Evolutionary conservation across 1,140 invertebrate species (phyloP).

Genomic region (Medauroidea extradentata): DNA sequence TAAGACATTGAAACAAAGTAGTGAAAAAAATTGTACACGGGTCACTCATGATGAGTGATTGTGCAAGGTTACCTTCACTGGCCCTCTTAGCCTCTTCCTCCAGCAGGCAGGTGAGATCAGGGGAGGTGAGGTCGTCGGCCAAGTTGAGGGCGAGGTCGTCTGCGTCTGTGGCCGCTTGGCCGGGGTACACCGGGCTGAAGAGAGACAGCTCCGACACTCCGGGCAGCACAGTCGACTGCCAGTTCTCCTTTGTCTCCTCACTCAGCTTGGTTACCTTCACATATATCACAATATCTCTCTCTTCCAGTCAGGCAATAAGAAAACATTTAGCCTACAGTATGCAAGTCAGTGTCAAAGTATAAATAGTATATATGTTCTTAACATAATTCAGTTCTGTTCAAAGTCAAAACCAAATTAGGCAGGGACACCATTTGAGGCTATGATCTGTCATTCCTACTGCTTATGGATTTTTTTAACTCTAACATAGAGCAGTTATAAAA

Average conservation of each 20-base stretch:
- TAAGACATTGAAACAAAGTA: too few species aligned
- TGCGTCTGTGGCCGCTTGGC: slow-evolving; percentile 24
- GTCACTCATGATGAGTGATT: too few species aligned
- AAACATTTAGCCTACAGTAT: background rate
- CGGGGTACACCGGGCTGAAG: slow-evolving; percentile 19
- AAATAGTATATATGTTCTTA: background rate
- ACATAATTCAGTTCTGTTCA: too few species aligned
- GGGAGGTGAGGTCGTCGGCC: slow-evolving; percentile 36
- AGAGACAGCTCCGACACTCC: slow-evolving; percentile 19
- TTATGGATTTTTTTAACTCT: too few species aligned
- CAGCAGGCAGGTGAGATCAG: slow-evolving; percentile 39
- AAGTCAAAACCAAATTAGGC: background rate
- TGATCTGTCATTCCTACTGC: too few species aligned
- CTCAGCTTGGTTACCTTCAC: slow-evolving; percentile 34
- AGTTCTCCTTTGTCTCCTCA: slow-evolving; percentile 47
- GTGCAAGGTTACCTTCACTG: background rate
- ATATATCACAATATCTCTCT: background rate
- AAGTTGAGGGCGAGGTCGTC: slow-evolving; percentile 38
- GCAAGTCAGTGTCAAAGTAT: background rate
- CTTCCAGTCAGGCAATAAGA: background rate
- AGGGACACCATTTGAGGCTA: too few species aligned
- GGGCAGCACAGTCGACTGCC: slow-evolving; percentile 40
- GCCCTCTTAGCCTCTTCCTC: slow-evolving; percentile 39
- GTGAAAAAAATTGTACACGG: too few species aligned
- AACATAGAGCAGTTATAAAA: too few species aligned